These are phyloP conservation scores for Anhinga anhinga DNA, from an alignment of 2,113 vertebrate species.

Conservation along the genomic window DNA sequence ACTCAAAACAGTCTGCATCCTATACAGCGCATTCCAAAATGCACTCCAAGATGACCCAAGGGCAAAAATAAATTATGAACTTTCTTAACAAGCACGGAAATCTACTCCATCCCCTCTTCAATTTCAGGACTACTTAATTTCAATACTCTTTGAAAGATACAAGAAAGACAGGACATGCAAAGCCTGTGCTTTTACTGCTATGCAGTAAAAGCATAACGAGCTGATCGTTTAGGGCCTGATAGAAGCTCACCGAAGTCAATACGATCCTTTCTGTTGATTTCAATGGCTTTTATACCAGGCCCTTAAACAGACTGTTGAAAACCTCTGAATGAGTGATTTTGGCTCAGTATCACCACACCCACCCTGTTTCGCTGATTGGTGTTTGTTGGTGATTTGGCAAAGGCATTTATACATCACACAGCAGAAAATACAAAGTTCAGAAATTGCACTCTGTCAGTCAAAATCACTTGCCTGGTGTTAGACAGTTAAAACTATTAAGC, in stretches of 20 bases:
- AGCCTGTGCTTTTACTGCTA: slow-evolving; percentile 17
- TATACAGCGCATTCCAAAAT: not conserved
- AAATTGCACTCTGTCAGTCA: slow-evolving; percentile 16
- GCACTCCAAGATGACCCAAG: not conserved
- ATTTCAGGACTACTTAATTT: not conserved
- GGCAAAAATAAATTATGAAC: not conserved
- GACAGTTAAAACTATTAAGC: slow-evolving; percentile 5
- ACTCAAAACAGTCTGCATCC: not conserved
- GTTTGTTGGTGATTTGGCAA: not conserved
- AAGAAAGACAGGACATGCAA: slow-evolving; percentile 1
- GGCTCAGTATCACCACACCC: not conserved
- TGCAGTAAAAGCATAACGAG: slow-evolving; percentile 28
- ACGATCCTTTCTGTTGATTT: not conserved
- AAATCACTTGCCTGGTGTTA: slow-evolving; percentile 26
- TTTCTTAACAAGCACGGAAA: not conserved
- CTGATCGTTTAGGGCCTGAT: not conserved
- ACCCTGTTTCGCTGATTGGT: not conserved
- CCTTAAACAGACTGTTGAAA: not conserved
- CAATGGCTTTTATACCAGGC: not conserved
- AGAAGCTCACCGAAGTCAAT: slow-evolving; percentile 8
- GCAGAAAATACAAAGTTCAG: slow-evolving; percentile 24
- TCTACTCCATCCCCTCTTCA: not conserved
- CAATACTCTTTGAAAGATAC: not conserved
- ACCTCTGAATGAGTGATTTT: not conserved
- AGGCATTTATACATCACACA: not conserved